Evolutionary conservation across 2,797 vertebrate genomes (phyloP), one percentile per base, ranked within the genome.

Genomic region (Gambelia wislizenii): DNA sequence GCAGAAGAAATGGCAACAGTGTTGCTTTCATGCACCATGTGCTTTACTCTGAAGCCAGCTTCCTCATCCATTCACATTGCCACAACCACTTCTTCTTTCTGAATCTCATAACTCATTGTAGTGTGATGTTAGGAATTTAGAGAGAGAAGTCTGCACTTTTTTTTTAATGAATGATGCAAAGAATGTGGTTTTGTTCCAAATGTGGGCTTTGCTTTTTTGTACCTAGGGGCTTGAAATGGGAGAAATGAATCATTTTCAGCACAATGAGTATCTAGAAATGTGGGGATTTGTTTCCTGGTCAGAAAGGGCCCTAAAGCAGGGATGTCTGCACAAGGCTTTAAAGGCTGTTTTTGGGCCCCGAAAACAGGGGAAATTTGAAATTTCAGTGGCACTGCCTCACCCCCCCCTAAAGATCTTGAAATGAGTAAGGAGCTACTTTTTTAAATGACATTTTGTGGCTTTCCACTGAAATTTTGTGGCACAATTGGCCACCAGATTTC

Each of bases 91-190:
- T 89, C 84, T 85, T 27, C 87, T 72, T 85, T 36, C 70, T 61
- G 81, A 33, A 30, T 67, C 87, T 90, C 74, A n/a, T 9, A 82
- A 1, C 64, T 91, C 90, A 82, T 87, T 89, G 86, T 83, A 86
- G 2, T 83, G 18, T 88, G 91, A 13, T 56, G 33, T 85, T 76
- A 83, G 39, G 14, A 20, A 84, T 86, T 67, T 84, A 70, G 52
- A 61, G 1, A 2, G 83, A 82, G 83, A 84, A 3, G 6, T 77
- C 70, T 64, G 47, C 79, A 8, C 33, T 1, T 83, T 83, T 39
- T 59, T 54, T 67, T 39, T 83, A n/a, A n/a, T 67, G 20, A 76
- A 25, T 22, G 27, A 30, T 42, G 52, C 27, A 44, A 44, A 75
- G 52, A 85, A 75, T 33, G 52, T 18, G 22, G 13, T 27, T 39